Evolutionary conservation across 1,140 invertebrate genomes (phyloP), one percentile per base, ranked within the genome.

Genomic region (Batillaria attramentaria): DNA sequence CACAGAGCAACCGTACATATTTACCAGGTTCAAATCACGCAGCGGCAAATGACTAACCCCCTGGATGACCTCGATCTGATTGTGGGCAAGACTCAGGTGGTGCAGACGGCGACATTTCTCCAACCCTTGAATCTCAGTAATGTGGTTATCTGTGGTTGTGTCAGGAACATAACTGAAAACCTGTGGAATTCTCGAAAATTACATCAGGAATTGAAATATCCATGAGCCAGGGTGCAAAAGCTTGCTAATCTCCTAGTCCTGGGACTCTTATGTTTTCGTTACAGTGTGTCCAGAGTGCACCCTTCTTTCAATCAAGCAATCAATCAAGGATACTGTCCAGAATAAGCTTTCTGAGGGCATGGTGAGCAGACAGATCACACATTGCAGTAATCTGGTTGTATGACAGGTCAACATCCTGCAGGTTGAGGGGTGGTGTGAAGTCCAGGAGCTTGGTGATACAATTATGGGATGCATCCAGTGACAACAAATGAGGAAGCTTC

Each of bases 401-500:
- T 1, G 90, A 89, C 35, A 91, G 81, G 74, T 90, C 85, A n/a
- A 87, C 90, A 75, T 86, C 80, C 76, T 88, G 87, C 28, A 91
- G 83, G 69, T 89, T 91, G 16, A 82, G 80, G 20, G 89, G 89
- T 41, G 90, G 89, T 50, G 79, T 80, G 77, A 91, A 90, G 72
- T 90, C 87, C 33, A 91, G 84, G 6, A 91, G 80, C 24, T 80
- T 85, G 16, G 78, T 73, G 28, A 91, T 80, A 72, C 87, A 83
- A 84, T 91, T 91, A 81, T 91, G 87, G 24, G 90, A 91, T 4
- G 84, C 89, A 84, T 90, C 88, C 41, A 91, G 72, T 39, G 87
- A 80, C n/a, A 91, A 79, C 35, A 91, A 81, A 78, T 88, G 82
- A 33, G 82, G 83, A 43, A 91, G 80, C 62, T 86, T 84, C 37